Conservation (phyloP, 1,140 invertebrate genomes). For the Oedothorax gibbosus region DNA sequence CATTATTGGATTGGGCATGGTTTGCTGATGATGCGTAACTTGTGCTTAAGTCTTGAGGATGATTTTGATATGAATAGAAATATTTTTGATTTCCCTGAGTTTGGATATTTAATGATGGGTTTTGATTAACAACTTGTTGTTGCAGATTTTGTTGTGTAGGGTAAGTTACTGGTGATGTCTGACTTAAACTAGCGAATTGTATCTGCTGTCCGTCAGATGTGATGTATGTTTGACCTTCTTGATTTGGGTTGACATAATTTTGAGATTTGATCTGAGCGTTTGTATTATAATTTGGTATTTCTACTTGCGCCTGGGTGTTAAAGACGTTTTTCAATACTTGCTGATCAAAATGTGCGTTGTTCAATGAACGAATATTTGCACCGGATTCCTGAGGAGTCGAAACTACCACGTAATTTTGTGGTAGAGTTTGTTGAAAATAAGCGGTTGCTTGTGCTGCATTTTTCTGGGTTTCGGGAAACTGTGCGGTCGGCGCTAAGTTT, state of each 20-base stretch:
- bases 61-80: neutral
- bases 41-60: neutral
- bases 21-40: neutral
- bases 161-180: neutral
- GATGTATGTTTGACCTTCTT: neutral
- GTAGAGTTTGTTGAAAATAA: neutral
- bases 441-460: neutral
- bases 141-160: constrained; percentile 2
- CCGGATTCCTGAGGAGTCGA: neutral
- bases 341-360: neutral
- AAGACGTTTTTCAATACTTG: neutral
- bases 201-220: neutral
- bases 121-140: neutral
- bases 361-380: neutral
- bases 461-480: constrained; percentile 10
- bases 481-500: neutral
- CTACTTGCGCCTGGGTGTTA: constrained; percentile 1
- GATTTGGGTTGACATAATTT: neutral
- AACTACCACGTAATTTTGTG: neutral
- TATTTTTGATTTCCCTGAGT: neutral
- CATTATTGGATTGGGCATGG: neutral
- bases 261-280: neutral
- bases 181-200: neutral
- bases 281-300: neutral
- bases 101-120: neutral